Base-by-base conservation (phyloP, 2,888 invertebrate genomes). In the Vesta saturnalis region DNA sequence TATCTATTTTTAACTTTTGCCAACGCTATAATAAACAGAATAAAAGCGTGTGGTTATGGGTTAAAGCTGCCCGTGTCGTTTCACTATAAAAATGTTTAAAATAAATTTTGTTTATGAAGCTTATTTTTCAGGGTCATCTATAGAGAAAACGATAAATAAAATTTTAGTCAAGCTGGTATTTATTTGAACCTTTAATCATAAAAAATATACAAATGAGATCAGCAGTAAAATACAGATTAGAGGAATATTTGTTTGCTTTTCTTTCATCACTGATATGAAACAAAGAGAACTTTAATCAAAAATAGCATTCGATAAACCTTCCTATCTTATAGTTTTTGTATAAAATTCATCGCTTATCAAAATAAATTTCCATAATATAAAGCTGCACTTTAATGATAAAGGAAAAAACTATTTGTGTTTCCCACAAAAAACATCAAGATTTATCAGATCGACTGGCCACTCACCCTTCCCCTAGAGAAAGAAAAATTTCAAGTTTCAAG, bases 401-500 rank as follows among this genome's bases (percentile, higher is more conserved):
- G n/a, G n/a, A n/a, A n/a, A n/a, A n/a, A n/a, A n/a, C 3, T 39
- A 4, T 39, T n/a, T 12, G n/a, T n/a, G 2, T n/a, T 2, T 39
- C 39, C 2, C 39, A 39, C 39, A 39, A 39, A 39, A n/a, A 39
- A n/a, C 39, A 23, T n/a, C 39, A n/a, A 39, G 12, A n/a, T 39
- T 39, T 39, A 39, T 39, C 39, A 39, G n/a, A 39, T n/a, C n/a
- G n/a, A n/a, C n/a, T n/a, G n/a, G n/a, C n/a, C n/a, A n/a, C n/a
- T n/a, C n/a, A n/a, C n/a, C n/a, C n/a, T n/a, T n/a, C n/a, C n/a
- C n/a, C n/a, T n/a, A n/a, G n/a, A n/a, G n/a, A n/a, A n/a, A n/a
- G n/a, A n/a, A n/a, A n/a, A n/a, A n/a, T n/a, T n/a, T 23, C 39
- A n/a, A 39, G 12, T 12, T 60, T 52, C 67, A 43, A 43, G 63